Percentiles rank a stretch among this genome's conserved stretches.
These are phyloP conservation scores for Xenops minutus DNA, from an alignment of 2,797 vertebrate species.

Conservation along the genomic window DNA sequence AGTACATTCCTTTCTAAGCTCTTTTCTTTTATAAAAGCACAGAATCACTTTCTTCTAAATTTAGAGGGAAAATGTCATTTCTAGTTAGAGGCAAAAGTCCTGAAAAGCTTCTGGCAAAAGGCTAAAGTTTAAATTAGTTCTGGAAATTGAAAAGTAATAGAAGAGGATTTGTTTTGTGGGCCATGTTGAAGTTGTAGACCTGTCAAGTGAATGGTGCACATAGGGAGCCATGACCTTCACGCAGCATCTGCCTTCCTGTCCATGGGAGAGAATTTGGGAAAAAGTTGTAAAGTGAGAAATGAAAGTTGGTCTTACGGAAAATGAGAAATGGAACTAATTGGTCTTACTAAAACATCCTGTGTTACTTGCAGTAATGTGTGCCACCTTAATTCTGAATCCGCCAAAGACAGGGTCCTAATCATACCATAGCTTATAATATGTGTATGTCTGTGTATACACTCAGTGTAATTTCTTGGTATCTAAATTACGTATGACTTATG, in stretches of 20 bases:
- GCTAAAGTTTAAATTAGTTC: neutral
- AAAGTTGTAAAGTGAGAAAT: neutral
- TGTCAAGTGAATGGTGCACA: neutral
- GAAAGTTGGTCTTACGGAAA: neutral
- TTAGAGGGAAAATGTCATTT: neutral
- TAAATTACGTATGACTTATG: accelerated
- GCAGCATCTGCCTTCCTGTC: neutral
- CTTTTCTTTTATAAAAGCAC: neutral
- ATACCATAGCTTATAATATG: neutral
- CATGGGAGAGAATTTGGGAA: neutral
- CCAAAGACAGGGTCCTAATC: neutral
- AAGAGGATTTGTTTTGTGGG: neutral
- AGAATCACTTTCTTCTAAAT: neutral
- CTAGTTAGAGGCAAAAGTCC: neutral
- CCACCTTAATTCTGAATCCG: neutral
- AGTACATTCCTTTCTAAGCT: neutral
- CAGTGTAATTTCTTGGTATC: neutral
- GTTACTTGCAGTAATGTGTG: neutral
- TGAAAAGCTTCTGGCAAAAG: neutral
- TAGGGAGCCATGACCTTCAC: neutral
- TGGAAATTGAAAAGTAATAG: neutral
- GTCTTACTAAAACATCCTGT: neutral
- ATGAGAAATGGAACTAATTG: neutral
- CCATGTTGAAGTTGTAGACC: neutral
- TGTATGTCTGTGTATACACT: neutral